Percentiles rank a stretch among this genome's conserved stretches.
These are phyloP conservation scores for Tarsius wallacei DNA, from an alignment of 2,797 vertebrate species.

Conservation along the genomic window DNA sequence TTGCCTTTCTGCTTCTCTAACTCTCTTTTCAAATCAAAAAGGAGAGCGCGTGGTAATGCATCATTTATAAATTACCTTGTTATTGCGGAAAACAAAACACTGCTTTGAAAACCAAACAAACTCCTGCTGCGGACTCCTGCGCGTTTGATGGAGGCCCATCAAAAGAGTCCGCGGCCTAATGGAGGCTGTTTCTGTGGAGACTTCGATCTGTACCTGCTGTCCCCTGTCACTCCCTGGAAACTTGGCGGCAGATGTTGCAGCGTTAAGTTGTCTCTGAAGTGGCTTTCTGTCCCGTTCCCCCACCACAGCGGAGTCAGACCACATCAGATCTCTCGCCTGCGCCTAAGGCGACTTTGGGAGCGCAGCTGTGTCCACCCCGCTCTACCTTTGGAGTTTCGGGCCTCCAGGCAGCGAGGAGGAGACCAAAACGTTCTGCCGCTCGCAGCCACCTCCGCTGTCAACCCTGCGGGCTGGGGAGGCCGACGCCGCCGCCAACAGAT, in stretches of 20 bases:
- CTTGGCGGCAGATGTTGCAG: conserved; percentile 97
- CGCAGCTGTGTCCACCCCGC: conserved; percentile 97
- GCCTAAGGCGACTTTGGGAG: conserved; percentile 96
- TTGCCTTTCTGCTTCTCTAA: conserved; percentile 77
- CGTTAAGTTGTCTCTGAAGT: conserved; percentile 97
- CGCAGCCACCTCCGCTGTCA: conserved; percentile 95
- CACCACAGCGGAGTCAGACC: conserved; percentile 95
- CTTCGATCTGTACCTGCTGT: conserved; percentile 96
- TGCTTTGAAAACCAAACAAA: conserved; percentile 94
- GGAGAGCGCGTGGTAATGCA: conserved; percentile 89
- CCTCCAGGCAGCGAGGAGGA: conserved; percentile 95
- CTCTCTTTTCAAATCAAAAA: conserved; percentile 73
- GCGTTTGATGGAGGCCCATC: conserved; percentile 93
- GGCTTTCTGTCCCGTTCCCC: conserved; percentile 94
- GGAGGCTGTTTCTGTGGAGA: conserved; percentile 90
- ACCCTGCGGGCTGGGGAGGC: conserved; percentile 90
- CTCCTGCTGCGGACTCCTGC: conserved; percentile 89
- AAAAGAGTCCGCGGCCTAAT: conserved; percentile 92
- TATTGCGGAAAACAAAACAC: conserved; percentile 91
- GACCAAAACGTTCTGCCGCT: conserved; percentile 92
- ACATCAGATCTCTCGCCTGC: conserved; percentile 97
- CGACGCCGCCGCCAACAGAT: conserved; percentile 93
- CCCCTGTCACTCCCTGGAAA: conserved; percentile 95
- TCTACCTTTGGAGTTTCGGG: conserved; percentile 97
- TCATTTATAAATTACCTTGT: conserved; percentile 95